phyloP scores from a whole-genome alignment of 2,797 vertebrate genomes.

The Botia kubotai region DNA sequence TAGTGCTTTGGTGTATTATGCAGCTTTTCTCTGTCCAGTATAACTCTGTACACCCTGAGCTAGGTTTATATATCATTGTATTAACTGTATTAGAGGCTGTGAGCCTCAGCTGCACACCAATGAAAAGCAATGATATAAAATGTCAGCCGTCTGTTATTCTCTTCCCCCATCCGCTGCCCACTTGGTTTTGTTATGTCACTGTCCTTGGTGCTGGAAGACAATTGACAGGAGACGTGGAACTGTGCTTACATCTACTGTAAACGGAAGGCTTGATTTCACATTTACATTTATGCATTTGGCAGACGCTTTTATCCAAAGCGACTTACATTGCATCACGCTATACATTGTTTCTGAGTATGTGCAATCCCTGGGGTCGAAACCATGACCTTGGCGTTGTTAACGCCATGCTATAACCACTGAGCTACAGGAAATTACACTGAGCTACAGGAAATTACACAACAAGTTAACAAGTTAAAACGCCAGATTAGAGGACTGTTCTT shows the following conservation, averaged over 20 bases:
- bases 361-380: no score
- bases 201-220: conserved; percentile 6
- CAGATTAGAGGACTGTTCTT: background rate
- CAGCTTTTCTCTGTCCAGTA: background rate
- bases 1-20: background rate
- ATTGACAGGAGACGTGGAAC: background rate
- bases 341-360: no score
- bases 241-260: background rate
- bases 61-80: background rate
- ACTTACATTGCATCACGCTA: no score
- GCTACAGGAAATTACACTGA: no score
- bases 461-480: background rate
- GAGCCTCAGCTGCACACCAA: no score
- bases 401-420: background rate
- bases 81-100: no score
- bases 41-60: background rate
- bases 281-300: no score
- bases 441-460: no score
- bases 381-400: no score
- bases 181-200: background rate
- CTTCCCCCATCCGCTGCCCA: background rate
- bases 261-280: background rate
- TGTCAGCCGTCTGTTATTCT: background rate
- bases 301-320: no score
- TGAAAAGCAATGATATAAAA: no score